These are phyloP conservation scores for Nemapogon koenigi DNA, from an alignment of 2,888 invertebrate species.

Conservation along the genomic window DNA sequence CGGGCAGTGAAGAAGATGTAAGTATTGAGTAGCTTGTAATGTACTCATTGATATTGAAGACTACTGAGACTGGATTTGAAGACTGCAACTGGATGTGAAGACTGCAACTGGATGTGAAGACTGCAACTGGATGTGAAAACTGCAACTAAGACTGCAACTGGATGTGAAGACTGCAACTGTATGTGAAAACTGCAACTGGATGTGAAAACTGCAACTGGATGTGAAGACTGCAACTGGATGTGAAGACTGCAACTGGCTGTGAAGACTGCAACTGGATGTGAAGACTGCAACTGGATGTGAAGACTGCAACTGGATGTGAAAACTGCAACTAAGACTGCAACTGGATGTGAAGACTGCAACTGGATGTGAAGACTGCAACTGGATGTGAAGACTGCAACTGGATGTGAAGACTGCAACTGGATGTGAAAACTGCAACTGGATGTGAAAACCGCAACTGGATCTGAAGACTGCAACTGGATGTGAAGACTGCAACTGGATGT, in stretches of 20 bases:
- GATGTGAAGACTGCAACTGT: background rate
- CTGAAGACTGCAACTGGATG: too few relatives aligned
- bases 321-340: background rate
- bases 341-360: background rate
- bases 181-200: background rate
- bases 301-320: background rate
- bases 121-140: background rate
- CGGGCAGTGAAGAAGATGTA: background rate
- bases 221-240: slow-evolving; percentile 1
- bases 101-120: background rate
- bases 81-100: background rate
- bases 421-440: too few relatives aligned
- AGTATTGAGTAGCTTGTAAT: background rate
- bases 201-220: background rate
- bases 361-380: background rate
- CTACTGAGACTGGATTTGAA: background rate
- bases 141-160: background rate
- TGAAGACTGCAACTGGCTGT: background rate
- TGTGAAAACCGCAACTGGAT: too few relatives aligned
- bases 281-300: background rate
- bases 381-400: too few relatives aligned
- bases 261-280: slow-evolving; percentile 1
- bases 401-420: too few relatives aligned
- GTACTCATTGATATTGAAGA: background rate
- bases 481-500: too few relatives aligned